These are phyloP conservation scores for Hemiscyllium ocellatum DNA, from an alignment of 2,113 vertebrate genomes.

Conservation along the genomic window DNA sequence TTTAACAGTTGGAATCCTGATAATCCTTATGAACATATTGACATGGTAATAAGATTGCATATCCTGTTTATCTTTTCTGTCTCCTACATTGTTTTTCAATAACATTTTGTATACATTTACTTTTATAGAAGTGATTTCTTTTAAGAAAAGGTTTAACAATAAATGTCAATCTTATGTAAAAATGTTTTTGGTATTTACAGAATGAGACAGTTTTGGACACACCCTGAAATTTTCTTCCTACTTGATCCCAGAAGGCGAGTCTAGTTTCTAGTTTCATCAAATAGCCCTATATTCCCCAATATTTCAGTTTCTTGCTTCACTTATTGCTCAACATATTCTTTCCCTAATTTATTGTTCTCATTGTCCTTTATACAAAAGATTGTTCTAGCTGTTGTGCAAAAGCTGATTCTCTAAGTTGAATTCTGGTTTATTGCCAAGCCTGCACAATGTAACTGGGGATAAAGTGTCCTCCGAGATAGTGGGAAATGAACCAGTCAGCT, in stretches of 20 bases:
- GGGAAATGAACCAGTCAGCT: not conserved
- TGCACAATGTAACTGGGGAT: not conserved
- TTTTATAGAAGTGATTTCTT: not conserved
- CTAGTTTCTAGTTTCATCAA: not conserved
- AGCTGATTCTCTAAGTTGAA: not conserved
- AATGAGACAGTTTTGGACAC: not conserved
- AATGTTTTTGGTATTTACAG: not conserved
- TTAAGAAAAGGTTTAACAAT: not conserved
- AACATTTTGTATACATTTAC: not conserved
- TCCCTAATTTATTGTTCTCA: slow-evolving; percentile 3
- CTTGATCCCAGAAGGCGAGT: not conserved
- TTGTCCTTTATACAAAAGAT: not conserved
- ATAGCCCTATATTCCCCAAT: no score
- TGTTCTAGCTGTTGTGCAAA: not conserved
- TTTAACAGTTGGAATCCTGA: not conserved
- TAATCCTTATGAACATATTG: not conserved
- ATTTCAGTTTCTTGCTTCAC: not conserved
- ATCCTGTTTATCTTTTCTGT: not conserved
- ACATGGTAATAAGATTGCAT: not conserved
- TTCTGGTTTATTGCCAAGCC: not conserved
- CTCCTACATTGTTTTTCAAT: not conserved
- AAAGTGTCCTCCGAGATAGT: not conserved
- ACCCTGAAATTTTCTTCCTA: not conserved
- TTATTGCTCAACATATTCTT: not conserved
- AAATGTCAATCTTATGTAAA: not conserved